Percentiles rank a stretch among this genome's conserved stretches.
Evolutionary conservation across 2,797 vertebrate species (phyloP).

Genomic region (Neosilurus hyrtlii): DNA sequence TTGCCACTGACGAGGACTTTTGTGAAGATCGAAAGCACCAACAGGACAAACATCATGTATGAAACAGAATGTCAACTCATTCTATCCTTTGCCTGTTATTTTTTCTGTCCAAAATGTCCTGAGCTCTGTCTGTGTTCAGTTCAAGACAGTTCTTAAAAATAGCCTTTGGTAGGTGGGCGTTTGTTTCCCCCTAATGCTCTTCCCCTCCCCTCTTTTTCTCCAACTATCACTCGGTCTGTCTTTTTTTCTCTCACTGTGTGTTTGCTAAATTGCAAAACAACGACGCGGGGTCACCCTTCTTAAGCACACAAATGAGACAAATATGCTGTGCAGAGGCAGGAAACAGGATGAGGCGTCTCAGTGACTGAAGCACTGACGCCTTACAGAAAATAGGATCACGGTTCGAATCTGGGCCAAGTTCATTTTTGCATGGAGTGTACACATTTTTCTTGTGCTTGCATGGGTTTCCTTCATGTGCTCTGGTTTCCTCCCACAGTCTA

Average conservation of each 20-base stretch:
- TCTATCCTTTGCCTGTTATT: neutral
- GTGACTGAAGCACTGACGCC: too few species aligned
- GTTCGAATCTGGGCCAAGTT: too few species aligned
- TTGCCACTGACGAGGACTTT: neutral
- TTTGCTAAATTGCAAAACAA: slow-evolving; percentile 17
- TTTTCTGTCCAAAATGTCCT: neutral
- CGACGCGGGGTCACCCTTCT: neutral
- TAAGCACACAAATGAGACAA: slow-evolving; percentile 5
- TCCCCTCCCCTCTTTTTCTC: slow-evolving; percentile 15
- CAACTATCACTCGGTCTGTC: neutral
- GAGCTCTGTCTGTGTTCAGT: neutral
- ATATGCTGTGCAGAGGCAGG: neutral
- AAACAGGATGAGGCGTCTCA: slow-evolving; percentile 12
- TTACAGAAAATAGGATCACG: too few species aligned
- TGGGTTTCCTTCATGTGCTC: too few species aligned
- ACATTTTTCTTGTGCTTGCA: too few species aligned
- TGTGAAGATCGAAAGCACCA: neutral
- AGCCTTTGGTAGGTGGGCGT: neutral
- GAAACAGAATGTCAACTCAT: neutral
- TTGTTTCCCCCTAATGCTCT: slow-evolving; percentile 15
- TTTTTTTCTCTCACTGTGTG: neutral
- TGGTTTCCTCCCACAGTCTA: too few species aligned
- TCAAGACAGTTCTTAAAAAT: slow-evolving; percentile 1
- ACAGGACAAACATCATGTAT: neutral
- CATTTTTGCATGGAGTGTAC: too few species aligned